phyloP scores from a whole-genome alignment of 1,140 invertebrate species.

The Drosophila pseudoobscura region DNA sequence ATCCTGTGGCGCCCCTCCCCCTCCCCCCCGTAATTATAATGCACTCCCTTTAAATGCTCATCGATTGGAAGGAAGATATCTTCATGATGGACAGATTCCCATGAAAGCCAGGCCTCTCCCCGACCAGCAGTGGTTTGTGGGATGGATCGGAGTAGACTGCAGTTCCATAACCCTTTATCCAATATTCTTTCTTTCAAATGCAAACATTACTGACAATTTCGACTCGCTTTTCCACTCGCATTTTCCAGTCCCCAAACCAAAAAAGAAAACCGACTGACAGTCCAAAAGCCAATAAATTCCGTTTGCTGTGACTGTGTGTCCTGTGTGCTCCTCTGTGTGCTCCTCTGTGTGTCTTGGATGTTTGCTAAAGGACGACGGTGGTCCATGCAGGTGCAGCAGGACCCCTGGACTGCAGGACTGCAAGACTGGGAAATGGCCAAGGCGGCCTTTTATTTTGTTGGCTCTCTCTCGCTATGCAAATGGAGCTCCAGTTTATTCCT shows the following conservation, averaged over 20 bases:
- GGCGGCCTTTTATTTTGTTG: neutral
- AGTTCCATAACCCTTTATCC: too few species aligned
- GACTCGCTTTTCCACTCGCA: neutral
- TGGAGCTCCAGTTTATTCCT: constrained; percentile 14
- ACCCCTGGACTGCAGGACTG: constrained; percentile 4
- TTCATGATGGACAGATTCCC: too few species aligned
- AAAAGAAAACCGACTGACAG: neutral
- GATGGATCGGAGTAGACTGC: too few species aligned
- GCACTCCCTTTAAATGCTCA: too few species aligned
- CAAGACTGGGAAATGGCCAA: constrained; percentile 28
- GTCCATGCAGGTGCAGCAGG: neutral
- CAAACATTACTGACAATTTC: neutral
- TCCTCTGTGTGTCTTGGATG: constrained; percentile 19
- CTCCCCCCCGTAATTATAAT: too few species aligned
- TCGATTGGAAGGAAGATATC: too few species aligned
- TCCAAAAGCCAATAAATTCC: constrained; percentile 63
- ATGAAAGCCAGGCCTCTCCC: too few species aligned
- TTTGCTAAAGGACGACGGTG: constrained; percentile 33
- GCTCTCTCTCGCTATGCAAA: constrained; percentile 28
- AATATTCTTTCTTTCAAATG: too few species aligned
- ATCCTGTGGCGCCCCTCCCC: too few species aligned
- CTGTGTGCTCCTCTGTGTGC: neutral
- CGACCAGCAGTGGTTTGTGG: too few species aligned
- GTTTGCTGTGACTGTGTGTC: constrained; percentile 13
- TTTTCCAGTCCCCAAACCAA: constrained; percentile 10